A percentile compares a stretch with the other conserved stretches of the same genome.
phyloP scores from a whole-genome alignment of 2,888 invertebrate species.

The Willowsia nigromaculata region DNA sequence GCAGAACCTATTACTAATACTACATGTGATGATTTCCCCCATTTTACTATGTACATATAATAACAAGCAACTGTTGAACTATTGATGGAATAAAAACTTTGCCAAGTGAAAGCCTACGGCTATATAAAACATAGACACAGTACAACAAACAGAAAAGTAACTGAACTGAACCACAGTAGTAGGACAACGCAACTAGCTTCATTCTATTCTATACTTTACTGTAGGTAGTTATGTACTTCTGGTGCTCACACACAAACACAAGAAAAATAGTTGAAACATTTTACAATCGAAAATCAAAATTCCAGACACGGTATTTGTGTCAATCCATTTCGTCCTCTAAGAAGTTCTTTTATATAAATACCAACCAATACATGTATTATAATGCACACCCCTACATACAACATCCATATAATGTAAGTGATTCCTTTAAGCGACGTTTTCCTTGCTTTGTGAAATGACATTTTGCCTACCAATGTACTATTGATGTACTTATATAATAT shows the following conservation, averaged over 20 bases:
- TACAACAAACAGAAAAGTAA: constrained; percentile 33
- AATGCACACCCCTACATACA: too few species aligned
- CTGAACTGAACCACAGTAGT: neutral
- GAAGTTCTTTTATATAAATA: constrained; percentile 18
- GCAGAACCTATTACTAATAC: neutral
- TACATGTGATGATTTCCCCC: constrained; percentile 37
- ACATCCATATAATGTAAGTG: too few species aligned
- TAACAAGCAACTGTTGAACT: constrained; percentile 66
- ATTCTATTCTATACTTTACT: neutral
- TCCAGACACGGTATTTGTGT: constrained; percentile 68
- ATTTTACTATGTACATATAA: constrained; percentile 16
- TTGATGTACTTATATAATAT: neutral
- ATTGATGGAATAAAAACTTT: constrained; percentile 22
- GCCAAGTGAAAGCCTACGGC: neutral
- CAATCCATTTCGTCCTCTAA: constrained; percentile 52
- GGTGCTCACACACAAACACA: neutral
- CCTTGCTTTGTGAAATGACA: too few species aligned
- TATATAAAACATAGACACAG: neutral
- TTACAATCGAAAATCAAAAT: constrained; percentile 59
- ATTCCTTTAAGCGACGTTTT: too few species aligned
- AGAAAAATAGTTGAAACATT: constrained; percentile 2
- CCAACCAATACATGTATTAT: neutral
- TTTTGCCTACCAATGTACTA: too few species aligned
- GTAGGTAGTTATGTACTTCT: neutral
- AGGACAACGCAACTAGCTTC: neutral